These are phyloP conservation scores for Sitta europaea DNA, from an alignment of 2,113 vertebrate species.

Conservation along the genomic window DNA sequence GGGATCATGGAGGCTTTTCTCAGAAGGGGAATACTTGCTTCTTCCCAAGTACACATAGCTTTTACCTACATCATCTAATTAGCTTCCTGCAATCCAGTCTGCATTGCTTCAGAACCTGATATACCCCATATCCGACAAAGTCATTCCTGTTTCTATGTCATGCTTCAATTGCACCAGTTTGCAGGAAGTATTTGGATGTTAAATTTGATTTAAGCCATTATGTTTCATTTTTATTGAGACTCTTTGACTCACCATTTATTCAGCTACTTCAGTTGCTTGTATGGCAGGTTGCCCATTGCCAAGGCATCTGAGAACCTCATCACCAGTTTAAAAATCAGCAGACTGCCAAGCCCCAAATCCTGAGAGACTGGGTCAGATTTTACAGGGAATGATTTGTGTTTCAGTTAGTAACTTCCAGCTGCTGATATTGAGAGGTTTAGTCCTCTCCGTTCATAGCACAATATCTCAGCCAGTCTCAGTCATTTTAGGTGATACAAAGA, in stretches of 20 bases:
- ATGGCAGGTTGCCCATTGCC: conserved; percentile 16
- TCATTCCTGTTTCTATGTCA: background rate
- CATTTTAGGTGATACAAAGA: background rate
- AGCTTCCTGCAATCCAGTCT: background rate
- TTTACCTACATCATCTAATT: background rate
- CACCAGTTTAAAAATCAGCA: background rate
- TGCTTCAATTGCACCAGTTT: background rate
- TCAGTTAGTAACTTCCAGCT: background rate
- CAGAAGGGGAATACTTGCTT: background rate
- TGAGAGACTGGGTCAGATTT: background rate
- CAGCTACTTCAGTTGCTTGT: background rate
- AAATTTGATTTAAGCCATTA: conserved; percentile 39
- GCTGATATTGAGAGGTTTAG: background rate
- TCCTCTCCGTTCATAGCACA: background rate
- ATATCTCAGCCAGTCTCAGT: background rate
- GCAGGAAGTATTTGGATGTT: conserved; percentile 22
- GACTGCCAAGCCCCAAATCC: background rate
- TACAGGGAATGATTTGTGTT: background rate
- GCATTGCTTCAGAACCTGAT: background rate
- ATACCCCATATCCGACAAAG: background rate
- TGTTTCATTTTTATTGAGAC: conserved; percentile 12
- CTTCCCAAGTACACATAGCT: background rate
- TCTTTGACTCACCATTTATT: conserved; percentile 1
- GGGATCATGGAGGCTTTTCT: background rate
- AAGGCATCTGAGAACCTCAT: background rate